Percentiles rank a stretch among this genome's conserved stretches.
Conservation (phyloP, 2,888 invertebrate species). For the Drosophila anomalata region DNA sequence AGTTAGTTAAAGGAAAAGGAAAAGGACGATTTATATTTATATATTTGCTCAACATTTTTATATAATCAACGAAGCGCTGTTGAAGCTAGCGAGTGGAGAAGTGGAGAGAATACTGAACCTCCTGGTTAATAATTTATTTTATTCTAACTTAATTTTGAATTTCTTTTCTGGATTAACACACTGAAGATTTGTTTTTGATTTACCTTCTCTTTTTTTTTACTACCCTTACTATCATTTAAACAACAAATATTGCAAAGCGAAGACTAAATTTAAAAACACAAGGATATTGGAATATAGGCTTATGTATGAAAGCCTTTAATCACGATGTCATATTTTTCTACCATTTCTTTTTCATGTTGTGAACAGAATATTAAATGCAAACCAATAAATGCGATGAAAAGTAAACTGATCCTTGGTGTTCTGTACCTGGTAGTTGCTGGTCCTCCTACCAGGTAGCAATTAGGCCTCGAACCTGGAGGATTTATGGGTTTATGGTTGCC, state of each 20-base stretch:
- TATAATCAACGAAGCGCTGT: constrained; percentile 53
- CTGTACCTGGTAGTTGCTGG: constrained; percentile 1
- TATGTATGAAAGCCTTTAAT: constrained; percentile 49
- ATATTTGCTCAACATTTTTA: constrained; percentile 66
- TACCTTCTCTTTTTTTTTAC: constrained; percentile 8
- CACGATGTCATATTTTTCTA: constrained; percentile 75
- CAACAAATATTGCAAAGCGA: constrained; percentile 50
- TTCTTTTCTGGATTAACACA: constrained; percentile 41
- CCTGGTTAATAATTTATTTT: constrained; percentile 60
- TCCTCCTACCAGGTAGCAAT: constrained; percentile 28
- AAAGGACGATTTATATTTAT: constrained; percentile 41
- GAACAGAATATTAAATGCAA: constrained; percentile 51
- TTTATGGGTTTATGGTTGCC: constrained; percentile 29
- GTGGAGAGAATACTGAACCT: constrained; percentile 37
- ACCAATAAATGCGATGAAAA: constrained; percentile 49
- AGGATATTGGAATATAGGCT: constrained; percentile 58
- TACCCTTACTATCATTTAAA: constrained; percentile 36
- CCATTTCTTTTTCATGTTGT: constrained; percentile 79
- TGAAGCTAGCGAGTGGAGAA: constrained; percentile 23
- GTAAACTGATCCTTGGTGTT: constrained; percentile 9
- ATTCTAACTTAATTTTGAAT: constrained; percentile 36
- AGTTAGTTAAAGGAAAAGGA: constrained; percentile 13
- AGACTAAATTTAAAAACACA: constrained; percentile 60
- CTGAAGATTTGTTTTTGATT: constrained; percentile 21
- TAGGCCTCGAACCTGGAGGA: constrained; percentile 11